phyloP scores from a whole-genome alignment of 2,888 invertebrate species.

The Drosophila ochracea region DNA sequence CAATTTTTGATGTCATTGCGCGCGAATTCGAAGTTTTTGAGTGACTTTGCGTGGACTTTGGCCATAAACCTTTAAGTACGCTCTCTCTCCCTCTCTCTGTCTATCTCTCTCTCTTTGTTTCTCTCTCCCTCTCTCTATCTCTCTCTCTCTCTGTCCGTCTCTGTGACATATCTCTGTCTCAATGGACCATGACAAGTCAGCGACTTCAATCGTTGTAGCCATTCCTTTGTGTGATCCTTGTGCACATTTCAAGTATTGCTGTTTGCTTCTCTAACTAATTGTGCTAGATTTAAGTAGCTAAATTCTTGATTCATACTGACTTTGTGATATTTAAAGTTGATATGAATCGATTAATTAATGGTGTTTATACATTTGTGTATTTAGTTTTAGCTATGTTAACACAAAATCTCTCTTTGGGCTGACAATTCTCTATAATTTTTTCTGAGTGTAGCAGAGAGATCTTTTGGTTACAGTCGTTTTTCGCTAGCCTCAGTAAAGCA shows the following conservation, averaged over 20 bases:
- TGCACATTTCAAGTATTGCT: neutral
- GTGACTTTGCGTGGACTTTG: conserved; percentile 46
- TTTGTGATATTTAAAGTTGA: neutral
- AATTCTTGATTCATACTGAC: neutral
- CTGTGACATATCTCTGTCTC: neutral
- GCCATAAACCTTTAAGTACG: conserved; percentile 38
- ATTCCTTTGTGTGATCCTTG: neutral
- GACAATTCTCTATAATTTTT: neutral
- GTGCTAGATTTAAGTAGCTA: neutral
- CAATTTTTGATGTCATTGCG: conserved; percentile 68
- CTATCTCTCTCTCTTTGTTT: too few relatives aligned
- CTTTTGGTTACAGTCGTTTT: neutral
- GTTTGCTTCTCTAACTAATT: neutral
- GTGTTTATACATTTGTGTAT: neutral
- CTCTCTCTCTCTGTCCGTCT: neutral
- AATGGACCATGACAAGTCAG: neutral
- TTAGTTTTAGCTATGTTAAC: neutral
- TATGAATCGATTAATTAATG: neutral
- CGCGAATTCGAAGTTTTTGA: conserved; percentile 51
- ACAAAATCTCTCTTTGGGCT: neutral
- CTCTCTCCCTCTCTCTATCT: neutral
- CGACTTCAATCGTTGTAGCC: neutral
- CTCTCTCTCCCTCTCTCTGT: neutral
- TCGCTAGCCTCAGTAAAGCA: neutral
- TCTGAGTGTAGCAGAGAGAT: neutral